Evolutionary conservation across 92 coral and sea anemone genomes (phyloP), one percentile per base, ranked within the genome.

Genomic region (Metridium senile): DNA sequence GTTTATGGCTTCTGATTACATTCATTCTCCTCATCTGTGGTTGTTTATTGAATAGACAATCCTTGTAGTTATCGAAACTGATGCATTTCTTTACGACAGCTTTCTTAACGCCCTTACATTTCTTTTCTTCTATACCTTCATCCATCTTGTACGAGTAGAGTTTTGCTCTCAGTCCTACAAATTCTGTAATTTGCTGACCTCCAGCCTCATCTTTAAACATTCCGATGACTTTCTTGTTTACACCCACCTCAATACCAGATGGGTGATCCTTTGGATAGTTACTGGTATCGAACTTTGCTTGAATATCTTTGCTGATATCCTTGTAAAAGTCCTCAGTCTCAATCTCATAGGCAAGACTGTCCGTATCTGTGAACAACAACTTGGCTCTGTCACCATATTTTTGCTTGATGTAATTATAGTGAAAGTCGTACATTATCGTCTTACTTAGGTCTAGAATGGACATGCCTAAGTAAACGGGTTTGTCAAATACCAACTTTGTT

Each of bases 401-500:
- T 13, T 53, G 43, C 29, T 76, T 76, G 22, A 83, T 77, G n/a
- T 70, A 83, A 35, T 83, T 70, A 52, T 68, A 61, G 47, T 83
- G 83, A 58, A 81, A 81, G 23, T 81, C 65, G 49, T 39, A 39
- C 49, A 39, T 39, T 39, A 39, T 4, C 49, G 49, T 39, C 49
- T 85, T 80, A 68, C 72, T 47, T 82, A 81, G 64, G 21, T 81
- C 85, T 0, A 81, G 66, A 28, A 81, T 81, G 23, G 72, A 27
- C 85, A 73, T 62, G 29, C 85, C 85, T 22, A 72, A 31, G 32
- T 81, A 81, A 61, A 71, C 45, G n/a, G 85, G 80, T 21, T 81
- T 81, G 10, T 81, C 35, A 33, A 81, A 65, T 0, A 32, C 35
- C 47, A 81, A 74, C 43, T 71, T 22, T 81, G 79, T 71, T 49